A percentile compares a stretch with the other conserved stretches of the same genome.
These are phyloP conservation scores for Tychaedon coryphoeus DNA, from an alignment of 2,113 vertebrate genomes.

Conservation along the genomic window DNA sequence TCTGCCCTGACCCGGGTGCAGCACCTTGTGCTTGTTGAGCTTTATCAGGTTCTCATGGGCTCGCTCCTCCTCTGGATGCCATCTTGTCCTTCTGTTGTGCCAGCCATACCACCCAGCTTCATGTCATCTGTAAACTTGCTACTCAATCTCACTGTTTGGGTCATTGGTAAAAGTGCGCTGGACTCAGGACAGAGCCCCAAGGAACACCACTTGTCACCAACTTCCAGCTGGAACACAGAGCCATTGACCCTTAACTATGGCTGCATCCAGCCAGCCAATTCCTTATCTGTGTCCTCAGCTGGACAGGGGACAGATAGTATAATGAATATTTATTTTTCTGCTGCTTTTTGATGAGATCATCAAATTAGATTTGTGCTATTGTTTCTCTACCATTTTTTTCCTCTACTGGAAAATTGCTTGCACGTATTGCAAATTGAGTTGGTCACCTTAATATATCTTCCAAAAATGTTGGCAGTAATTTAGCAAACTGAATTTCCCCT, in stretches of 20 bases:
- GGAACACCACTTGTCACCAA: rapidly evolving
- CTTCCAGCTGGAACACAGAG: neutral
- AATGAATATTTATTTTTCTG: neutral
- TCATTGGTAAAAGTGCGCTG: neutral
- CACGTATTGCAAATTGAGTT: neutral
- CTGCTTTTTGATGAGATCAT: neutral
- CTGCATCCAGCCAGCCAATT: neutral
- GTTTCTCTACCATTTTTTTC: neutral
- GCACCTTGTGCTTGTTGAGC: neutral
- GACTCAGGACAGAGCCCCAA: neutral
- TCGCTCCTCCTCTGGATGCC: neutral
- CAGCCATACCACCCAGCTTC: neutral
- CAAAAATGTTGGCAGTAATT: neutral
- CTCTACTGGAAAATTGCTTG: neutral
- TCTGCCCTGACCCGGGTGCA: neutral
- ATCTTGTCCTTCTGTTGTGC: neutral
- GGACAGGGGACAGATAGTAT: neutral
- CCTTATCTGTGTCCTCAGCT: neutral
- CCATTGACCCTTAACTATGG: neutral
- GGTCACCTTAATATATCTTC: neutral
- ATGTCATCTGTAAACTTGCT: neutral
- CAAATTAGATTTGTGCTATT: neutral
- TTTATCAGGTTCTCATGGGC: neutral
- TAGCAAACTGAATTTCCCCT: neutral
- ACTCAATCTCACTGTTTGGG: rapidly evolving